Evolutionary conservation across 2,888 invertebrate species (phyloP).

Genomic region (Hybos culiciformis): DNA sequence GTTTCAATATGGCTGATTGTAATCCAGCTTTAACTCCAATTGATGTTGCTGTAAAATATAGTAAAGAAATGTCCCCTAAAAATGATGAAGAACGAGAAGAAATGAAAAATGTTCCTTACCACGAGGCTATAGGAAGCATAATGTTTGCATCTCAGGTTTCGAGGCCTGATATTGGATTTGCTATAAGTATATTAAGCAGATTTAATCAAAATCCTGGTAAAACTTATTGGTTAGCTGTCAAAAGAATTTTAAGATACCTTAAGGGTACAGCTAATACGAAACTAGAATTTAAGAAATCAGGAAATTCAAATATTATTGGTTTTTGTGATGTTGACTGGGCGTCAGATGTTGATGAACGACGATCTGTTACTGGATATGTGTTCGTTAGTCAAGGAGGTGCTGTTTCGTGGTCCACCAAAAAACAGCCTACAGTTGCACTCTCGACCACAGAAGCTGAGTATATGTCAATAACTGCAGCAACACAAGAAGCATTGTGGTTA

Average conservation of each 20-base stretch:
- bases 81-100: not conserved
- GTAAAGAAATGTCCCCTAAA: not conserved
- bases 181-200: slow-evolving; percentile 13
- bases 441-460: slow-evolving; percentile 14
- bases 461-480: slow-evolving; percentile 5
- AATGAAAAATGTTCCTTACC: slow-evolving; percentile 10
- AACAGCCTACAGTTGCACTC: slow-evolving; percentile 11
- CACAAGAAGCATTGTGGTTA: not conserved
- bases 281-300: slow-evolving; percentile 2
- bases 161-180: slow-evolving; percentile 14
- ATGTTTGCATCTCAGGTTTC: slow-evolving; percentile 12
- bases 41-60: not conserved
- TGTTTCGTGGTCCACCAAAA: not conserved
- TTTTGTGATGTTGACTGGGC: slow-evolving; percentile 14
- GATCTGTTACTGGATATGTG: slow-evolving; percentile 10
- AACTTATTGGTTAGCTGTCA: slow-evolving; percentile 14
- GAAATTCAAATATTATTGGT: slow-evolving; percentile 5
- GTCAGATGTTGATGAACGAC: slow-evolving; percentile 8
- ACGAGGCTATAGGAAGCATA: slow-evolving; percentile 12
- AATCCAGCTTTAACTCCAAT: not conserved
- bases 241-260: slow-evolving; percentile 13
- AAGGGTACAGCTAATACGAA: slow-evolving; percentile 4
- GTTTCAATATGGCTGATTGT: not conserved
- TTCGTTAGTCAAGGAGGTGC: slow-evolving; percentile 12
- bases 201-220: slow-evolving; percentile 13